These are phyloP conservation scores for Sula dactylatra DNA, from an alignment of 2,113 vertebrate species.

Conservation along the genomic window DNA sequence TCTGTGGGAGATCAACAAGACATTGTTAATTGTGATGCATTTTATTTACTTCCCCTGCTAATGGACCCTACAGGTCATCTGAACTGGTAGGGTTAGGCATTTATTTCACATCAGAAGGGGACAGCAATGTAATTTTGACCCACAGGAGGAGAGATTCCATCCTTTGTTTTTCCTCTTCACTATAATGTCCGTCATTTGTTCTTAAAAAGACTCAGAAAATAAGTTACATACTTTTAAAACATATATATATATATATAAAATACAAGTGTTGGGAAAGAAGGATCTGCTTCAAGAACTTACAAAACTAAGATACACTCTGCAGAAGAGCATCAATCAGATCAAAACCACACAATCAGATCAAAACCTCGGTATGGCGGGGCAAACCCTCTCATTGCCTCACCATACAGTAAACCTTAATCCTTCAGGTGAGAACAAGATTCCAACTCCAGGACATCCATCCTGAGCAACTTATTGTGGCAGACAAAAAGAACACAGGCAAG, in stretches of 20 bases:
- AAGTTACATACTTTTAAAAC: neutral
- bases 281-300: neutral
- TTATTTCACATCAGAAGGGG: slow-evolving; percentile 38
- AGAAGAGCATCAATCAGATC: neutral
- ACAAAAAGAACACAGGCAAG: neutral
- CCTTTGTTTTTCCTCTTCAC: neutral
- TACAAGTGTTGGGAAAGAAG: neutral
- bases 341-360: neutral
- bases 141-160: neutral
- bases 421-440: neutral
- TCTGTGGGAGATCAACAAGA: slow-evolving; percentile 73
- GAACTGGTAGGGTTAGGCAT: slow-evolving; percentile 21
- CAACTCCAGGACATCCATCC: neutral
- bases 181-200: neutral
- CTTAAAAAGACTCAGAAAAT: neutral
- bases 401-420: neutral
- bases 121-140: neutral
- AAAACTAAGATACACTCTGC: neutral
- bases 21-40: slow-evolving; percentile 73
- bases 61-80: slow-evolving; percentile 42
- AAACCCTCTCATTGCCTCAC: neutral
- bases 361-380: too few relatives aligned
- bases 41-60: slow-evolving; percentile 65
- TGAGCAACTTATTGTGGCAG: neutral
- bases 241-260: neutral